These are phyloP conservation scores for Nibea albiflora DNA, from an alignment of 2,113 vertebrate species.

Conservation along the genomic window DNA sequence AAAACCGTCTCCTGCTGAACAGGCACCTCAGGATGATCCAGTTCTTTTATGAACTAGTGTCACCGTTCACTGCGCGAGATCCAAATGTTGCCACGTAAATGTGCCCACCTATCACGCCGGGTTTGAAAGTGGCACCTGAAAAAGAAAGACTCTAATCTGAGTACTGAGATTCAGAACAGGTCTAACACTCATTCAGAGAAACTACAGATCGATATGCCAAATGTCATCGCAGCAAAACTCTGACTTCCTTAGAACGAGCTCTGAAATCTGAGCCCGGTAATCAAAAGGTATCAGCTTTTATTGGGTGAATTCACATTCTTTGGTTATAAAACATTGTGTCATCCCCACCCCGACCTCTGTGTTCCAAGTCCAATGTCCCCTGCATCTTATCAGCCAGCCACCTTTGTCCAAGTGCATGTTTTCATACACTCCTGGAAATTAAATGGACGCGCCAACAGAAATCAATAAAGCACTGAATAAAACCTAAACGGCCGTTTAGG, in stretches of 20 bases:
- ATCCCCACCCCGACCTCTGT: constrained; percentile 52
- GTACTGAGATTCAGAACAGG: neutral
- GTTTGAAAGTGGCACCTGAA: neutral
- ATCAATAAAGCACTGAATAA: constrained; percentile 29
- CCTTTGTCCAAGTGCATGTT: constrained; percentile 78
- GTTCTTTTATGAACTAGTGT: neutral
- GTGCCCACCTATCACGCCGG: neutral
- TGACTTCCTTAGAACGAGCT: neutral
- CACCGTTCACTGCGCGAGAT: constrained; percentile 19
- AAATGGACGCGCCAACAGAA: constrained; percentile 40
- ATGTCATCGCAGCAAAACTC: neutral
- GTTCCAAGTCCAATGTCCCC: constrained; percentile 81
- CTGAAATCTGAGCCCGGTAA: neutral
- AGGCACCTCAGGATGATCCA: neutral
- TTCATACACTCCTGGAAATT: constrained; percentile 45
- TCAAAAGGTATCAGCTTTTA: neutral
- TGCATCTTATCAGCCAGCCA: constrained; percentile 80
- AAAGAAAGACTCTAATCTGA: neutral
- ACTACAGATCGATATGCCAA: constrained; percentile 32
- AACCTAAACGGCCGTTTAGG: neutral
- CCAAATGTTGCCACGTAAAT: neutral
- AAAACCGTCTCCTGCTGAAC: neutral
- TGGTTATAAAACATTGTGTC: constrained; percentile 51
- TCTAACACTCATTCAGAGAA: constrained; percentile 1
- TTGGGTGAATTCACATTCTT: constrained; percentile 21